Evolutionary conservation across 1,140 invertebrate species (phyloP).

Genomic region (Battus philenor): DNA sequence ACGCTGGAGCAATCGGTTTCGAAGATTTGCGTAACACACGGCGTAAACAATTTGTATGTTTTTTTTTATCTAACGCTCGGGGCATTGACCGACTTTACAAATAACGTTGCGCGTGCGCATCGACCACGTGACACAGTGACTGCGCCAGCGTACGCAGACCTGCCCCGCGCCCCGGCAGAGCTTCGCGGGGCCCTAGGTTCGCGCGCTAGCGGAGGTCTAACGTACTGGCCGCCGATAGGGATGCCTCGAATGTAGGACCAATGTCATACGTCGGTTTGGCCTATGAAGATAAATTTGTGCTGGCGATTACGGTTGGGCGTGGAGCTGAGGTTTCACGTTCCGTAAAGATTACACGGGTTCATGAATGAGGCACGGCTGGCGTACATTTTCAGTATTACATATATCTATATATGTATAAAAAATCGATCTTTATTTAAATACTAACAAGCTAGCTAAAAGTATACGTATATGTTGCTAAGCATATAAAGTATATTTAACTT

Average conservation of each 20-base stretch:
- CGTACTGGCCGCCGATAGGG: constrained; percentile 2
- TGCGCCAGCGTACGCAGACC: constrained; percentile 30
- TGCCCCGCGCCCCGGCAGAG: constrained; percentile 9
- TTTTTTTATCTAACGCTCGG: constrained; percentile 69
- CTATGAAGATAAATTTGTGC: constrained; percentile 14
- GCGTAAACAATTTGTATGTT: constrained; percentile 65
- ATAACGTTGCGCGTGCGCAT: constrained; percentile 61
- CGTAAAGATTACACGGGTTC: background rate
- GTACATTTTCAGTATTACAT: too few species aligned
- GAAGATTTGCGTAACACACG: constrained; percentile 62
- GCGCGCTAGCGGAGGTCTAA: background rate
- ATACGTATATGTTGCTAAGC: too few species aligned
- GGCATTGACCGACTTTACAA: constrained; percentile 73
- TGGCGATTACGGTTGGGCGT: background rate
- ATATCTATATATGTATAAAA: too few species aligned
- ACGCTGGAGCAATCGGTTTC: constrained; percentile 32
- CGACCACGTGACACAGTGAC: constrained; percentile 68
- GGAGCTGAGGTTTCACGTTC: background rate
- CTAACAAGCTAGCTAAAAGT: too few species aligned
- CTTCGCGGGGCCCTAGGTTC: background rate
- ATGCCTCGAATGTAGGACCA: constrained; percentile 13
- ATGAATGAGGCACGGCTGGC: constrained; percentile 10
- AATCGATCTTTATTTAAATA: too few species aligned
- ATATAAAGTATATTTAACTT: too few species aligned
- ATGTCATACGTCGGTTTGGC: constrained; percentile 15